A percentile compares a stretch with the other conserved stretches of the same genome.
phyloP scores from a whole-genome alignment of 2,797 vertebrate species.

The Ptychadena robeensis region DNA sequence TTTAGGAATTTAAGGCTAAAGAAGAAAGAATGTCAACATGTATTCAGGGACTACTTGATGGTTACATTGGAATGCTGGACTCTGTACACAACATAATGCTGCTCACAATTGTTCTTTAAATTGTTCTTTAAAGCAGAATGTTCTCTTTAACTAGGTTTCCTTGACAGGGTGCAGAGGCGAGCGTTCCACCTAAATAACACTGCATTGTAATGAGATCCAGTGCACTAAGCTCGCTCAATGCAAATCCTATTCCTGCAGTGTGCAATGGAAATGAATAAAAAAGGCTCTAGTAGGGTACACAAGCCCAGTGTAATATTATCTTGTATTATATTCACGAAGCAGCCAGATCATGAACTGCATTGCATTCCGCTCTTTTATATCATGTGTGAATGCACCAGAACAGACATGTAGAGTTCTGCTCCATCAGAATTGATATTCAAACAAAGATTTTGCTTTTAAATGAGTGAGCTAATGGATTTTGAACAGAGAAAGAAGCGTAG shows the following conservation, averaged over 20 bases:
- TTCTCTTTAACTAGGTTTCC: background rate
- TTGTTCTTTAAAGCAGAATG: background rate
- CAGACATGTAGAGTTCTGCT: constrained; percentile 57
- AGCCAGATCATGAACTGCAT: constrained; percentile 47
- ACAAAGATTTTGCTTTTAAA: constrained; percentile 61
- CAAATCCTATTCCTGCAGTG: constrained; percentile 9
- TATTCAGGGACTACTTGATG: no score
- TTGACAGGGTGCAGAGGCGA: background rate
- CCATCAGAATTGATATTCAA: constrained; percentile 61
- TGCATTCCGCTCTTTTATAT: constrained; percentile 43
- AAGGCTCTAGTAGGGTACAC: constrained; percentile 5
- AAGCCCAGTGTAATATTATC: constrained; percentile 18
- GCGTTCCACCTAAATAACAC: background rate
- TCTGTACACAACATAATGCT: background rate
- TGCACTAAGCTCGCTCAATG: constrained; percentile 1
- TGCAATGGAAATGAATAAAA: constrained; percentile 8
- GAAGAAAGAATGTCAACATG: no score
- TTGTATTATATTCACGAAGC: constrained; percentile 30
- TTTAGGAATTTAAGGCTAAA: no score
- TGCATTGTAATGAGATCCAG: background rate
- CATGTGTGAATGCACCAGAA: constrained; percentile 53
- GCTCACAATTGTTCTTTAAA: background rate
- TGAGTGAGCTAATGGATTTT: constrained; percentile 59
- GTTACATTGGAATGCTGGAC: no score
- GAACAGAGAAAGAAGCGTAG: constrained; percentile 53